Conservation (phyloP, 2,113 vertebrate species). For the Eurypyga helias region DNA sequence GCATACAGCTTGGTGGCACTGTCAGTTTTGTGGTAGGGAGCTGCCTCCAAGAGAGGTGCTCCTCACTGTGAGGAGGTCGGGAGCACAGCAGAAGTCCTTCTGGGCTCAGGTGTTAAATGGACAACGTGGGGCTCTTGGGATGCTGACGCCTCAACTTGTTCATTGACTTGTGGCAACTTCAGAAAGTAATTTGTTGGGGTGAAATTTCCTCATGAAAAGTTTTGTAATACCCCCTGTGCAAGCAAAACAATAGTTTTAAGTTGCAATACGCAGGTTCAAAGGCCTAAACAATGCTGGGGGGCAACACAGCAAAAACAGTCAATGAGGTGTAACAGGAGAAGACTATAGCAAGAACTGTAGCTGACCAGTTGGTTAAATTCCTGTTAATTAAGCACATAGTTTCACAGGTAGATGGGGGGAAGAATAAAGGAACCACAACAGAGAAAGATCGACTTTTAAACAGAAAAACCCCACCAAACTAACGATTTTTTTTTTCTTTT, state of each 20-base stretch:
- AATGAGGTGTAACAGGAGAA: neutral
- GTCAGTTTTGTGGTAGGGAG: neutral
- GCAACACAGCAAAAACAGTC: neutral
- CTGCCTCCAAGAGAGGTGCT: neutral
- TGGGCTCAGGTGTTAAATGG: neutral
- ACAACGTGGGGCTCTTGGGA: fast-evolving
- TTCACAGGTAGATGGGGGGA: neutral
- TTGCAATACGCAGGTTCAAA: neutral
- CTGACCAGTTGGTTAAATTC: neutral
- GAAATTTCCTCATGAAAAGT: neutral
- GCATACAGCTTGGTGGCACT: neutral
- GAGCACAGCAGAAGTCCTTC: neutral
- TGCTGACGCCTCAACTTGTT: neutral
- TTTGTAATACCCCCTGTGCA: neutral
- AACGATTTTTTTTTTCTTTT: neutral
- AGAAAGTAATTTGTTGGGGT: neutral
- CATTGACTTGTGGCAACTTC: neutral
- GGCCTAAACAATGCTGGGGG: neutral
- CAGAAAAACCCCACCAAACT: neutral
- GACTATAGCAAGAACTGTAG: neutral
- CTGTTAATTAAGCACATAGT: neutral
- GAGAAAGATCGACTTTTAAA: neutral
- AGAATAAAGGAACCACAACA: neutral
- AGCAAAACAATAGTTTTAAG: neutral
- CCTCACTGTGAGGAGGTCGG: neutral